Evolutionary conservation across 2,888 invertebrate genomes (phyloP).

Genomic region (Eristalinus aeneus): DNA sequence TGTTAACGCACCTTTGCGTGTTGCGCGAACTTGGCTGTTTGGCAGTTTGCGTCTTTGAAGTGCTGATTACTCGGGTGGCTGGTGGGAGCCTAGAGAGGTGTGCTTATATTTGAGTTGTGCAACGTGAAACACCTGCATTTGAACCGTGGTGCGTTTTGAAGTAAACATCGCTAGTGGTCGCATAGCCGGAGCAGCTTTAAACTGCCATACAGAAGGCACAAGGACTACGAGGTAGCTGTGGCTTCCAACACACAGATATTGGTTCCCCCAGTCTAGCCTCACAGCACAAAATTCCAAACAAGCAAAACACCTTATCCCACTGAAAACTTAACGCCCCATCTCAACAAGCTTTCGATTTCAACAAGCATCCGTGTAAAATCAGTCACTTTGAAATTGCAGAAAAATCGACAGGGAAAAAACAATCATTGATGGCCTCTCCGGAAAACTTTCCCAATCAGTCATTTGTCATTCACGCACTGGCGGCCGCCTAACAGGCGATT

Average conservation of each 20-base stretch:
- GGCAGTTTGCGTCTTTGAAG: background rate
- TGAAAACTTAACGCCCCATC: background rate
- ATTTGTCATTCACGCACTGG: background rate
- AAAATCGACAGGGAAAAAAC: too few relatives aligned
- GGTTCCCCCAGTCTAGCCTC: too few relatives aligned
- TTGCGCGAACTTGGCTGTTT: background rate
- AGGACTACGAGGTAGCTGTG: background rate
- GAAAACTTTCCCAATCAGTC: constrained; percentile 18
- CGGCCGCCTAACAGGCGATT: constrained; percentile 11
- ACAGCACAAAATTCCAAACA: background rate
- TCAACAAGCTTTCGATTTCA: background rate
- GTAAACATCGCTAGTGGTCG: background rate
- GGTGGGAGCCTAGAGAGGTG: background rate
- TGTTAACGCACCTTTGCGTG: background rate
- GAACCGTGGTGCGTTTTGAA: background rate
- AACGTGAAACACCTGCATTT: background rate
- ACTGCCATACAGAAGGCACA: background rate
- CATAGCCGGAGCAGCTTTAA: background rate
- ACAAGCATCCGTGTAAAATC: background rate
- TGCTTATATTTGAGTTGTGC: background rate
- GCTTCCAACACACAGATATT: too few relatives aligned
- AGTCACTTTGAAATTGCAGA: background rate
- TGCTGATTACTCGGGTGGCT: background rate
- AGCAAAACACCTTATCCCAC: background rate
- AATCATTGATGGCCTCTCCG: background rate